Evolutionary conservation across 2,888 invertebrate species (phyloP), one percentile per base, ranked within the genome.

Genomic region (Desoria tigrina): DNA sequence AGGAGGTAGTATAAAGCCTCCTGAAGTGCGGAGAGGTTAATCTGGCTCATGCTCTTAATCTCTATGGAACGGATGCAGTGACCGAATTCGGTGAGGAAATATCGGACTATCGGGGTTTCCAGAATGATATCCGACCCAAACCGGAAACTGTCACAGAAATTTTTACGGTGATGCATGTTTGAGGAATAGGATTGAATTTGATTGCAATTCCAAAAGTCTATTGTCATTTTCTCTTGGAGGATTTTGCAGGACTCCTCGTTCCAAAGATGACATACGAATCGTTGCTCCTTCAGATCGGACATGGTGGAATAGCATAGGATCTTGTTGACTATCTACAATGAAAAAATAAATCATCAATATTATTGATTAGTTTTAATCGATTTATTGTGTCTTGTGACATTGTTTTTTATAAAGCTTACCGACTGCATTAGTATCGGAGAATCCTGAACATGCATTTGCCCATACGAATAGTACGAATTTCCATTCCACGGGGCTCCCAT

Each of bases 221-320:
- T 56, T 9, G 3, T 23, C 14, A 57, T 23, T 39, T 57, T 56
- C 7, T 45, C 49, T 37, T 37, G 42, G 0, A 63, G 24, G 21
- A 45, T 45, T 21, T 45, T 56, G 1, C 37, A n/a, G 18, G 27
- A 32, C 18, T 56, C 63, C 37, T 63, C 57, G 18, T 57, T 50
- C 63, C 63, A 63, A 16, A 24, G 26, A 3, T 39, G 45, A 21
- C 57, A 57, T 1, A 63, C 63, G 11, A 16, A n/a, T 0, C 63
- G 56, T 9, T 50, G 42, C 9, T 23, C 16, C 23, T 63, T 63
- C 24, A 63, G 6, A 21, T 63, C 63, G 23, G 16, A 4, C 18
- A 57, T 37, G 11, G 63, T 51, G 1, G 55, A 58, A 28, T 21
- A 32, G 55, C 9, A n/a, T 14, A 55, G 32, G 18, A 55, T n/a